Evolutionary conservation across 2,797 vertebrate genomes (phyloP).

Genomic region (Xenentodon cancila): DNA sequence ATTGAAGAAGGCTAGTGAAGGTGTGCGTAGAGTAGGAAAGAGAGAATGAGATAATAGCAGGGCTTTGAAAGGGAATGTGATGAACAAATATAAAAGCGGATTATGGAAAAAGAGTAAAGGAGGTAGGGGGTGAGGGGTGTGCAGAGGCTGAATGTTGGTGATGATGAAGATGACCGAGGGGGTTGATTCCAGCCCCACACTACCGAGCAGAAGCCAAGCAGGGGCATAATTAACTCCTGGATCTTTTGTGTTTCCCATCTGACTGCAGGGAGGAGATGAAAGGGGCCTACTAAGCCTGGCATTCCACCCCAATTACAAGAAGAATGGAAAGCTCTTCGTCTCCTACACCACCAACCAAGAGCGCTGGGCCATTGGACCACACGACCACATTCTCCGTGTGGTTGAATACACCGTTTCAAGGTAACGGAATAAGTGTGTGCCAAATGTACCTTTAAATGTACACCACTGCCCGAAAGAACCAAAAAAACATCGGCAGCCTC

Average conservation of each 20-base stretch:
- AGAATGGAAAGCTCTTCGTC: slow-evolving; percentile 99
- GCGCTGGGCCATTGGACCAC: slow-evolving; percentile 97
- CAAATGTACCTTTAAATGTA: slow-evolving; percentile 35
- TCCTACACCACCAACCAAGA: slow-evolving; percentile 99
- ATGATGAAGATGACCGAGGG: slow-evolving; percentile 70
- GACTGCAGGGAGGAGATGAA: slow-evolving; percentile 99
- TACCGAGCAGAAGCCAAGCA: slow-evolving; percentile 74
- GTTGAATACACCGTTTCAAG: slow-evolving; percentile 99
- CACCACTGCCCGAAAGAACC: slow-evolving; percentile 19
- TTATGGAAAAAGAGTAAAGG: slow-evolving; percentile 63
- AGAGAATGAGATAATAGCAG: slow-evolving; percentile 84
- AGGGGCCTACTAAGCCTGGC: slow-evolving; percentile 99
- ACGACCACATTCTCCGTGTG: slow-evolving; percentile 97
- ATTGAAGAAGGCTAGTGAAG: slow-evolving; percentile 80
- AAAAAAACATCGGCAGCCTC: slow-evolving; percentile 19
- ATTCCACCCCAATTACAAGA: slow-evolving; percentile 99
- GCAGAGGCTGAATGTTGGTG: slow-evolving; percentile 55
- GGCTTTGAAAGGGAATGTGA: slow-evolving; percentile 75
- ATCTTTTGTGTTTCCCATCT: slow-evolving; percentile 98
- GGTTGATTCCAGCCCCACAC: slow-evolving; percentile 80
- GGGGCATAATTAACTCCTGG: slow-evolving; percentile 97
- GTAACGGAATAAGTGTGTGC: slow-evolving; percentile 59
- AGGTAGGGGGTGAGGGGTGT: slow-evolving; percentile 43
- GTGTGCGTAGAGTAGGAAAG: slow-evolving; percentile 63
- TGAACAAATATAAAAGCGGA: slow-evolving; percentile 81